Base-by-base conservation (phyloP, 2,888 invertebrate genomes). In the Linyphia triangularis region DNA sequence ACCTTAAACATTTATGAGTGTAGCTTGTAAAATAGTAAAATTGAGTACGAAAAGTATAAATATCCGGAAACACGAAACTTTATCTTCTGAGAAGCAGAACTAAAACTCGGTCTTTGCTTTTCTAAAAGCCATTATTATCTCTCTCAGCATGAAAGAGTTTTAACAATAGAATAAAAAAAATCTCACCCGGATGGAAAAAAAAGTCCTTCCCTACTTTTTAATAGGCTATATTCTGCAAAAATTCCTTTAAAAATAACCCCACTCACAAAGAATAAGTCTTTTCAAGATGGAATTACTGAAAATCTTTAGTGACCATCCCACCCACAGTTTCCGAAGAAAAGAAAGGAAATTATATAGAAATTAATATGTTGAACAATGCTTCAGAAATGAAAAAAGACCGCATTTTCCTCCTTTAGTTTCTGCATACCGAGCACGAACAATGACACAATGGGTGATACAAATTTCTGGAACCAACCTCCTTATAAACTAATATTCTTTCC, bases 291-390 rank as follows among this genome's bases (percentile, higher is more conserved):
- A 51, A 51, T 51, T n/a, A 51, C n/a, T 5, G n/a, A 51, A 51
- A 51, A 51, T 5, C 9, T 9, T 51, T 51, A 16, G 70, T 24
- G 65, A 65, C n/a, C n/a, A 24, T 43, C 28, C 43, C 19, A 22
- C 40, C 51, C 24, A 24, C 28, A 24, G 9, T 43, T 28, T 70
- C 16, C 5, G 19, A 16, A 28, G 70, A 70, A 70, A 26, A 37
- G 43, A 70, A 51, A 28, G 16, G 24, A 70, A 70, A 43, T 70
- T 26, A n/a, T 10, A 51, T 51, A 43, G 43, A 43, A 70, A 51
- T 43, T 70, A 70, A 70, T 70, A 70, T 70, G 70, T 40, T 43
- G 70, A 70, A 70, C 70, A 70, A 70, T 70, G 43, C 70, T 13
- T 24, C 26, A 9, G 24, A 70, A 43, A 43, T 70, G 43, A 70